Evolutionary conservation across 2,888 invertebrate species (phyloP).

Genomic region (Eupelmus urozonus): DNA sequence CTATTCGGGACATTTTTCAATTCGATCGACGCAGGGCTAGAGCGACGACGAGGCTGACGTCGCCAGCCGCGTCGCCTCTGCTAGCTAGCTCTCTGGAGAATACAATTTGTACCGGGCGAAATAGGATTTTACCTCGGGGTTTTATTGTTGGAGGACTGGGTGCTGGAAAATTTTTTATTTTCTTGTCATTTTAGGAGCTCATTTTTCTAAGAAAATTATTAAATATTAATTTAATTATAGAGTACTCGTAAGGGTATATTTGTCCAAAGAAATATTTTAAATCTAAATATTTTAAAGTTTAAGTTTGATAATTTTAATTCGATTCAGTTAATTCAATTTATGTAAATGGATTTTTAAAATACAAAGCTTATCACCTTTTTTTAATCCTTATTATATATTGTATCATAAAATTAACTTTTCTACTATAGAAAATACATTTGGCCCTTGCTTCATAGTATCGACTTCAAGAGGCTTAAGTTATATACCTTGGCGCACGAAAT

Average conservation of each 20-base stretch:
- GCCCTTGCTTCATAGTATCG: constrained; percentile 13
- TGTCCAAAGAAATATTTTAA: too few relatives aligned
- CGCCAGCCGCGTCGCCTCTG: too few relatives aligned
- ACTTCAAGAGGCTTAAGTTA: constrained; percentile 30
- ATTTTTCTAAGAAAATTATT: too few relatives aligned
- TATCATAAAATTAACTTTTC: constrained; percentile 19
- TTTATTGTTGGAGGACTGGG: neutral
- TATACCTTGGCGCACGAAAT: neutral
- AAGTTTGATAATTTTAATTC: too few relatives aligned
- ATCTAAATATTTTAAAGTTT: too few relatives aligned
- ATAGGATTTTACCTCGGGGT: neutral
- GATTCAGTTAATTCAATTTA: too few relatives aligned
- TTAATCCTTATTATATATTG: constrained; percentile 22
- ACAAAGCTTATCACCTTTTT: constrained; percentile 18
- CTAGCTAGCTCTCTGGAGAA: neutral
- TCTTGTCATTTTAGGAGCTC: too few relatives aligned
- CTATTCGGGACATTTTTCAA: constrained; percentile 37
- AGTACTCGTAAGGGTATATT: too few relatives aligned
- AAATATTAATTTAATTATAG: too few relatives aligned
- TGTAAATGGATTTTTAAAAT: neutral
- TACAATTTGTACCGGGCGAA: constrained; percentile 20
- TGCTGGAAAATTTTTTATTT: too few relatives aligned
- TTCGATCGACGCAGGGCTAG: constrained; percentile 38
- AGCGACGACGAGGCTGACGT: too few relatives aligned
- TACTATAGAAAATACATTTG: constrained; percentile 19